Conservation (phyloP, 2,888 invertebrate genomes). For the Drosophila macrothrix region DNA sequence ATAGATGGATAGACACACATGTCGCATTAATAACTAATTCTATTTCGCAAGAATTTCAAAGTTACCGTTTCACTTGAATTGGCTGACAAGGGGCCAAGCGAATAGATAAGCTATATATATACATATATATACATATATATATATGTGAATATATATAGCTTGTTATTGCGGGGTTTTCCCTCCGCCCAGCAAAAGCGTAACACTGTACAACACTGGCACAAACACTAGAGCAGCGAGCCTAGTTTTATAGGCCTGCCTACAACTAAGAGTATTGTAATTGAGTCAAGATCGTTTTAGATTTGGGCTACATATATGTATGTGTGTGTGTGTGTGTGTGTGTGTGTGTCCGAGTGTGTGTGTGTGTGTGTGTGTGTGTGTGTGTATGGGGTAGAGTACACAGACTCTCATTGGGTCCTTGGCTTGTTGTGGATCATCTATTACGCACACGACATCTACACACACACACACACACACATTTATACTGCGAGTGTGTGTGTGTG, state of each 20-base stretch:
- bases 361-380: not conserved
- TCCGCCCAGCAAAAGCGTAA: not conserved
- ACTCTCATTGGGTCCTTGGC: constrained; percentile 56
- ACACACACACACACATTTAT: constrained; percentile 6
- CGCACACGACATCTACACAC: constrained; percentile 20
- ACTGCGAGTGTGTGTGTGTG: not conserved
- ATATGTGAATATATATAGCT: not conserved
- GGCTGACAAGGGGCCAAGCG: constrained; percentile 1
- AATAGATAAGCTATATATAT: not conserved
- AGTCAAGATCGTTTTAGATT: constrained; percentile 18
- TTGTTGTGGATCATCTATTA: constrained; percentile 47
- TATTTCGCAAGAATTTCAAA: not conserved
- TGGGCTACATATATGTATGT: constrained; percentile 6
- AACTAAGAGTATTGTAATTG: constrained; percentile 5
- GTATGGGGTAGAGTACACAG: constrained; percentile 19
- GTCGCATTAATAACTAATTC: not conserved
- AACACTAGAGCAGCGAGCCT: not conserved
- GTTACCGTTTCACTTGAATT: constrained; percentile 1
- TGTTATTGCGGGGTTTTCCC: constrained; percentile 7
- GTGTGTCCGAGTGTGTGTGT: not conserved
- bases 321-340: not conserved
- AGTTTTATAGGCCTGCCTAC: not conserved
- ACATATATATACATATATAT: constrained; percentile 5
- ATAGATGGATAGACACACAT: not conserved
- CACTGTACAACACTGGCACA: not conserved